Conservation (phyloP, 2,797 vertebrate genomes). For the Cetoscarus ocellatus region DNA sequence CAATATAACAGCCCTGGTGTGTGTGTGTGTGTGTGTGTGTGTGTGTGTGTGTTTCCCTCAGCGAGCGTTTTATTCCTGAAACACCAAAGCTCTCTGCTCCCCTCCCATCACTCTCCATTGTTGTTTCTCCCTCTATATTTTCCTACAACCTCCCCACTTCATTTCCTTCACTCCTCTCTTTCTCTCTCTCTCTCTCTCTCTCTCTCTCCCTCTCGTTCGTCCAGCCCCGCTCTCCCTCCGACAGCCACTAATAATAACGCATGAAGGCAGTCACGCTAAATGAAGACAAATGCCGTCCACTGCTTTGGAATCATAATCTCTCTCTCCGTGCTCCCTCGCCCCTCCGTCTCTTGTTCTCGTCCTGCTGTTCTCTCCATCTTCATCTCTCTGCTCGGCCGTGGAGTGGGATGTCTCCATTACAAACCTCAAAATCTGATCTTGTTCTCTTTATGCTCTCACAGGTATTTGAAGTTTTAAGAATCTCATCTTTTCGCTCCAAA, state of each 20-base stretch:
- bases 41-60: slow-evolving; percentile 38
- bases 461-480: no score
- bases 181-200: no score
- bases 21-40: not conserved
- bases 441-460: not conserved
- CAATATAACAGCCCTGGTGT: not conserved
- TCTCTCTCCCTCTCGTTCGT: slow-evolving; percentile 5
- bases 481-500: no score
- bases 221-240: slow-evolving; percentile 63
- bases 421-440: slow-evolving; percentile 10
- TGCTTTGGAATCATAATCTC: slow-evolving; percentile 93
- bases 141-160: slow-evolving; percentile 24
- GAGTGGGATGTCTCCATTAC: slow-evolving; percentile 26
- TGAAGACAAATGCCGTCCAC: slow-evolving; percentile 98
- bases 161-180: slow-evolving; percentile 8
- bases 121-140: slow-evolving; percentile 22
- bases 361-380: slow-evolving; percentile 18
- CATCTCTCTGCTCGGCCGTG: slow-evolving; percentile 8
- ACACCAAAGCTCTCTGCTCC: slow-evolving; percentile 35
- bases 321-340: slow-evolving; percentile 19
- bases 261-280: slow-evolving; percentile 98
- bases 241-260: slow-evolving; percentile 99
- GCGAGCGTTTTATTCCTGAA: slow-evolving; percentile 16
- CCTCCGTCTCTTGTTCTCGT: slow-evolving; percentile 21
- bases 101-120: slow-evolving; percentile 42